phyloP scores from a whole-genome alignment of 2,113 vertebrate species.

The Dolichallabes microphthalmus region DNA sequence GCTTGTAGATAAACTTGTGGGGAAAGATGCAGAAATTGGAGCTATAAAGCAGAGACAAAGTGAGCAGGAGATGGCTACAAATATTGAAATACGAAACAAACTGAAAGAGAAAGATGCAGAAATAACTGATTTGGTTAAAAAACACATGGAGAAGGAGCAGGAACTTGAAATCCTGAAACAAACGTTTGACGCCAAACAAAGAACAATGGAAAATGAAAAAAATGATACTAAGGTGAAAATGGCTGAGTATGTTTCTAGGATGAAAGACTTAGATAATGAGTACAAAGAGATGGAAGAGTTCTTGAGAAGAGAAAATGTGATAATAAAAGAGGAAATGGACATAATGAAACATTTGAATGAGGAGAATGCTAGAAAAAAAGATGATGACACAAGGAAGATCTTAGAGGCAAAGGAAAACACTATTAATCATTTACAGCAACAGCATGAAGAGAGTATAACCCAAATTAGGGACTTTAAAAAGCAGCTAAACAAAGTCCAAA shows the following conservation, averaged over 20 bases:
- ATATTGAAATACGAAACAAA: conserved; percentile 45
- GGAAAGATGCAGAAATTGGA: conserved; percentile 44
- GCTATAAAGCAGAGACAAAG: conserved; percentile 40
- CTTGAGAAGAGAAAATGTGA: conserved; percentile 38
- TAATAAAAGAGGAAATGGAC: conserved; percentile 62
- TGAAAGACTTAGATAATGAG: conserved; percentile 35
- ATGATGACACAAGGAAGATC: conserved; percentile 21
- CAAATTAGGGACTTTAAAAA: conserved; percentile 11
- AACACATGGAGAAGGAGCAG: conserved; percentile 51
- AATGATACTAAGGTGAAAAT: conserved; percentile 5
- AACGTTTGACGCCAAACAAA: conserved; percentile 58
- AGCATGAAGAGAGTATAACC: conserved; percentile 43
- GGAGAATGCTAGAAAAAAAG: conserved; percentile 46
- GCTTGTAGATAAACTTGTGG: conserved; percentile 47
- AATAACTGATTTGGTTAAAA: conserved; percentile 43
- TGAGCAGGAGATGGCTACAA: conserved; percentile 48
- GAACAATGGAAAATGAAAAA: conserved; percentile 61
- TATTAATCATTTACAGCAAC: not conserved
- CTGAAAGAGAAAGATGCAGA: conserved; percentile 60
- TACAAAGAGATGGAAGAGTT: conserved; percentile 42
- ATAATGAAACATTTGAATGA: conserved; percentile 62
- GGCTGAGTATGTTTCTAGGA: conserved; percentile 1
- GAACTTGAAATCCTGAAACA: conserved; percentile 58
- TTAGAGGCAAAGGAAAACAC: conserved; percentile 45
- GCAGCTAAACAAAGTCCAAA: conserved; percentile 43